phyloP scores from a whole-genome alignment of 2,113 vertebrate species.

The Sceloporus undulatus region DNA sequence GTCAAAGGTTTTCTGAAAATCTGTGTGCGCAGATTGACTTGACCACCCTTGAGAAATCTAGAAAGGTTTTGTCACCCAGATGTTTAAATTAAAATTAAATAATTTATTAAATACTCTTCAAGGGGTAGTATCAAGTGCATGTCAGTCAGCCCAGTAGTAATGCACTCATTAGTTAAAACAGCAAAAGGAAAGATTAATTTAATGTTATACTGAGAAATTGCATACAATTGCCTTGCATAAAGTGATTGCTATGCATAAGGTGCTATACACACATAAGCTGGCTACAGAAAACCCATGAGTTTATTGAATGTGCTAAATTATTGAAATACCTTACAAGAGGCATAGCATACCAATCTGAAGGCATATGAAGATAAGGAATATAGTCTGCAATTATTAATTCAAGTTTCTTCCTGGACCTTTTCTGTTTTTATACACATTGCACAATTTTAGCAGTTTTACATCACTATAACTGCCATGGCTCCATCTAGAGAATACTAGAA shows the following conservation, averaged over 20 bases:
- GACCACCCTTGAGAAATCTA: background rate
- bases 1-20: slow-evolving; percentile 13
- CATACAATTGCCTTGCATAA: background rate
- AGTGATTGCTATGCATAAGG: no score
- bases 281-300: background rate
- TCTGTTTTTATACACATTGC: no score
- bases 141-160: background rate
- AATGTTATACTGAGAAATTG: background rate
- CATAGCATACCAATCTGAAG: background rate
- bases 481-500: no score
- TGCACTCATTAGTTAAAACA: background rate
- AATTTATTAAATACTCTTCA: background rate
- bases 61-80: background rate
- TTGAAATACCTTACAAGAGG: background rate
- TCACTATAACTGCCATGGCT: no score
- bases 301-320: background rate
- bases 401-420: background rate
- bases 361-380: background rate
- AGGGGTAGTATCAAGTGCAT: background rate
- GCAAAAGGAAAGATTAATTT: background rate
- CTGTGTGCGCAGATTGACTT: background rate
- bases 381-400: background rate
- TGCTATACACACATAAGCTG: no score
- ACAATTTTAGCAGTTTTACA: no score
- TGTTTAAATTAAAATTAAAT: background rate